These are phyloP conservation scores for Lacerta viridis DNA, from an alignment of 2,797 vertebrate species.

Conservation along the genomic window DNA sequence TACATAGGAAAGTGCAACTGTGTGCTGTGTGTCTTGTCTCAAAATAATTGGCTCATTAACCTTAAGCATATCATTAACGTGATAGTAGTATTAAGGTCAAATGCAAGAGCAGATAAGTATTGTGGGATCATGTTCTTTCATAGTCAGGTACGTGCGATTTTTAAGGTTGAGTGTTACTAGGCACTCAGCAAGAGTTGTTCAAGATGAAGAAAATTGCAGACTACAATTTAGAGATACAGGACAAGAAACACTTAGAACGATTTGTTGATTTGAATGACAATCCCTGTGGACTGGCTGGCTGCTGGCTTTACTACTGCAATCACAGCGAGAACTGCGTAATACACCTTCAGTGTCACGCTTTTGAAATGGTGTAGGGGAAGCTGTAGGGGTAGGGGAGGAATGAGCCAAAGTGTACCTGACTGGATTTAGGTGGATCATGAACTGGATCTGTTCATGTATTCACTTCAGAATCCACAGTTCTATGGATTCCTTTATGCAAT, in stretches of 20 bases:
- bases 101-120: conserved; percentile 46
- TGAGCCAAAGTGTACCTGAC: no score
- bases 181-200: conserved; percentile 15
- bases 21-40: conserved; percentile 49
- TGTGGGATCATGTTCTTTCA: conserved; percentile 37
- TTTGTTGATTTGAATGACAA: conserved; percentile 10
- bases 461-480: no score
- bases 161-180: conserved; percentile 23
- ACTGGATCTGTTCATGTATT: no score
- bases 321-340: background rate
- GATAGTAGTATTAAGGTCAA: conserved; percentile 61
- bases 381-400: no score
- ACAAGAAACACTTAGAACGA: background rate
- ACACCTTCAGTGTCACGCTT: background rate
- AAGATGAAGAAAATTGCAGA: conserved; percentile 6
- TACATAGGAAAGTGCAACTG: conserved; percentile 49
- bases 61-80: conserved; percentile 62
- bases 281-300: background rate
- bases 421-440: no score
- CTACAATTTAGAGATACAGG: background rate
- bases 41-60: conserved; percentile 67
- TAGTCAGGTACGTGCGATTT: fast-evolving
- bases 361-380: background rate
- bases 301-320: background rate
- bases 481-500: no score